Conservation (phyloP, 2,888 invertebrate species). For the Conops quadrifasciatus region DNA sequence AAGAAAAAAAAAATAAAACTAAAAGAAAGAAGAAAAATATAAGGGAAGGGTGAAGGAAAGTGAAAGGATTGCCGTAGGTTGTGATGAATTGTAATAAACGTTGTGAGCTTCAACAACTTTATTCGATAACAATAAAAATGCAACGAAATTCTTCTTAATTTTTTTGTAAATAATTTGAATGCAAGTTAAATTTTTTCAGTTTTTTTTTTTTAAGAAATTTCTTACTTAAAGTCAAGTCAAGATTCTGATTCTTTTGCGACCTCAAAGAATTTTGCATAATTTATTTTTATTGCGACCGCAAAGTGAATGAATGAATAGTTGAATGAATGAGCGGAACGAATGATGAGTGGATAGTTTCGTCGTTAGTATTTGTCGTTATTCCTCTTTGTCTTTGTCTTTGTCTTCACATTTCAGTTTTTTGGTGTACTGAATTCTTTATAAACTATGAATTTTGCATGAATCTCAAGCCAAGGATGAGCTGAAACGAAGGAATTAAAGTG, state of each 20-base stretch:
- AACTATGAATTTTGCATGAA: conserved; percentile 24
- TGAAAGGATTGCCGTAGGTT: background rate
- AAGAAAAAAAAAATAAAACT: background rate
- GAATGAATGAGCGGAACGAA: background rate
- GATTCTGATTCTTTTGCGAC: background rate
- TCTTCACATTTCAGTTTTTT: background rate
- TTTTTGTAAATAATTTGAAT: background rate
- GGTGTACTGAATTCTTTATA: conserved; percentile 24
- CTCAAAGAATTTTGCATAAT: conserved; percentile 29
- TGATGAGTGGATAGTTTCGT: no score
- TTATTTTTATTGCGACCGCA: conserved; percentile 23
- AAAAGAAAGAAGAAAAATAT: background rate
- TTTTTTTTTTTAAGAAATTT: background rate
- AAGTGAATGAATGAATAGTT: conserved; percentile 11
- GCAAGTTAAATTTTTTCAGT: background rate
- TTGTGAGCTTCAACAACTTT: background rate
- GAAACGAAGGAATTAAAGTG: background rate
- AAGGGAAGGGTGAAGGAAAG: background rate
- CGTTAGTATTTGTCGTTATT: no score
- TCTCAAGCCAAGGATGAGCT: no score
- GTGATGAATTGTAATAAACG: background rate
- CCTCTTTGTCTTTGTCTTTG: conserved; percentile 1
- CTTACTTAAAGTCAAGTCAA: background rate
- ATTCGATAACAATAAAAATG: background rate
- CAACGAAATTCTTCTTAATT: background rate